phyloP scores from a whole-genome alignment of 2,888 invertebrate genomes.

The Drosophila neonasuta region DNA sequence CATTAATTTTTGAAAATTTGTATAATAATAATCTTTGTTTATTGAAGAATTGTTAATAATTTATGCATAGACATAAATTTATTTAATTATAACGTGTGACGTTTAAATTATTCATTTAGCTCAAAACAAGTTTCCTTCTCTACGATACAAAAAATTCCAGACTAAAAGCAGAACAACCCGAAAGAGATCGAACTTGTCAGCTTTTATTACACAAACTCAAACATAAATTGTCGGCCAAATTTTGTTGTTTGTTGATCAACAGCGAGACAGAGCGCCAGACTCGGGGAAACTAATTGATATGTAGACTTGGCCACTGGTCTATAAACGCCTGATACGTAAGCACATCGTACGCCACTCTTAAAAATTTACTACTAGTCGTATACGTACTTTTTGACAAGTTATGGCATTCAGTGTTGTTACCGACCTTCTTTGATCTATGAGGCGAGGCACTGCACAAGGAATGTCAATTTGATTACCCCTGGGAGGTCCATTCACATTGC shows the following conservation, averaged over 20 bases:
- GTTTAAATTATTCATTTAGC: not conserved
- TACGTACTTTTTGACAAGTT: slow-evolving; percentile 8
- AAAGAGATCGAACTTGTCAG: slow-evolving; percentile 22
- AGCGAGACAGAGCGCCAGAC: not conserved
- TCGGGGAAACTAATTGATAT: slow-evolving; percentile 63
- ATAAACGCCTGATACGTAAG: slow-evolving; percentile 21
- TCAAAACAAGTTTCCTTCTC: not conserved
- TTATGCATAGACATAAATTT: too few species aligned
- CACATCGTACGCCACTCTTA: not conserved
- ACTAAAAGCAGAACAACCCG: not conserved
- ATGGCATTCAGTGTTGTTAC: slow-evolving; percentile 23
- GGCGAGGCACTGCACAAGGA: slow-evolving; percentile 36
- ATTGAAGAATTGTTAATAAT: too few species aligned
- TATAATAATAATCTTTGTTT: too few species aligned
- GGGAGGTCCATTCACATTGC: slow-evolving; percentile 34
- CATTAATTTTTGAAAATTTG: too few species aligned
- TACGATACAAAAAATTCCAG: slow-evolving; percentile 4
- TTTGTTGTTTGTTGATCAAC: slow-evolving; percentile 13
- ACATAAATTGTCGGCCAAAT: slow-evolving; percentile 15
- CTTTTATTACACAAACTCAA: slow-evolving; percentile 37
- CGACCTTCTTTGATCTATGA: slow-evolving; percentile 54
- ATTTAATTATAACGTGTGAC: not conserved
- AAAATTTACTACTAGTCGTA: slow-evolving; percentile 18
- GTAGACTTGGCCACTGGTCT: slow-evolving; percentile 53
- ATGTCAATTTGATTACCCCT: slow-evolving; percentile 47